Evolutionary conservation across 2,888 invertebrate species (phyloP), one percentile per base, ranked within the genome.

Genomic region (Calliopum simillimum): DNA sequence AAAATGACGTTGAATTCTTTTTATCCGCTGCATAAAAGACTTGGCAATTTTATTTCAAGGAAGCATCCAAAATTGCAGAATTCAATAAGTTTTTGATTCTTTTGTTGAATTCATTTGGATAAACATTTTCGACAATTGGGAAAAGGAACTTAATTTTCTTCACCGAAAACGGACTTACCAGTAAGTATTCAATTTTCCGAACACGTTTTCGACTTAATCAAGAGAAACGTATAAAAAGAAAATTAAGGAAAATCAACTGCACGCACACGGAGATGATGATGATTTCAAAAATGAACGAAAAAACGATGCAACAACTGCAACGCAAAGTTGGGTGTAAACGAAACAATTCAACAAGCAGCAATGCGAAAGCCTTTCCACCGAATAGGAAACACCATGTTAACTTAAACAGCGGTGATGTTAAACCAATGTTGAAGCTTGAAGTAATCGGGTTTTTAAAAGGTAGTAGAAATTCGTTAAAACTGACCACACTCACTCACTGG

Each of bases 191-290:
- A 70, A 75, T 75, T 71, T 80, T 78, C 76, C 73, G 71, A 77
- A 74, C 80, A 80, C 80, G 81, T 81, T 75, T 74, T 72, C 70
- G 77, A 78, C 80, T 81, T 81, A 80, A 80, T 81, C 82, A 80
- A 63, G 43, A 56, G 68, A 65, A 67, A 21, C 53, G 46, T 58
- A 55, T 59, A 41, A 71, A 59, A 59, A 58, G 58, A 69, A 64
- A 69, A 65, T 65, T 51, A 49, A 33, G 43, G 21, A 69, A 69
- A 69, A 69, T 69, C 74, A 73, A 72, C 65, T 66, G 53, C 58
- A 53, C 65, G 70, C 59, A 64, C 47, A 49, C 63, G 41, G 23
- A 63, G 25, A 69, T 19, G 63, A 55, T n/a, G n/a, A n/a, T n/a
- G 59, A n/a, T 56, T 58, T 16, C 41, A 58, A 14, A 49, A n/a